Evolutionary conservation across 2,113 vertebrate genomes (phyloP).

Genomic region (Pomatostomus ruficeps): DNA sequence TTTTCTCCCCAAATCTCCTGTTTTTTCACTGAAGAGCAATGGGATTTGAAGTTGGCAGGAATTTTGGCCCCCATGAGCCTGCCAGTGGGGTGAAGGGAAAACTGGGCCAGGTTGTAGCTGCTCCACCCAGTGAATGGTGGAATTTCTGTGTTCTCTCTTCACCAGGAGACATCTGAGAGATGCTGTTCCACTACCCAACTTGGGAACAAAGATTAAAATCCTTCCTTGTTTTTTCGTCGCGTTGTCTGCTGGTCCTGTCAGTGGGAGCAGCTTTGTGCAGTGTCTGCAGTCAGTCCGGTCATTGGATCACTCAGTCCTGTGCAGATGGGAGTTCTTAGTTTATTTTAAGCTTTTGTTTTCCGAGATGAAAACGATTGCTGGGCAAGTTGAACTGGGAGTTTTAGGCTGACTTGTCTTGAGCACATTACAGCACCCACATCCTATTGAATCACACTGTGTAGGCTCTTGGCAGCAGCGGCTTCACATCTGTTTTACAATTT

Average conservation of each 20-base stretch:
- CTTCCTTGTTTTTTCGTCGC: neutral
- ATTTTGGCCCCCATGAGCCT: neutral
- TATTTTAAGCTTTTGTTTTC: conserved; percentile 46
- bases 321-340: neutral
- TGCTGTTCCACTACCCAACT: neutral
- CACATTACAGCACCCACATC: conserved; percentile 42
- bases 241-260: neutral
- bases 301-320: neutral
- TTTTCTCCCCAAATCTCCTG: neutral
- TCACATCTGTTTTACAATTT: conserved; percentile 45
- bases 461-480: conserved; percentile 13
- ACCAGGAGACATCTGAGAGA: fast-evolving
- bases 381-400: conserved; percentile 14
- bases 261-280: neutral
- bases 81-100: neutral
- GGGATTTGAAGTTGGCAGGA: neutral
- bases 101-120: neutral
- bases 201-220: neutral
- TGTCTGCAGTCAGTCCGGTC: neutral
- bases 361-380: neutral
- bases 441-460: conserved; percentile 20
- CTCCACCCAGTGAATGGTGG: neutral
- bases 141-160: neutral
- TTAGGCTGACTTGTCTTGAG: conserved; percentile 37
- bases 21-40: neutral